Percentiles rank a stretch among this genome's conserved stretches.
These are phyloP conservation scores for Propithecus deckenii DNA, from an alignment of 2,797 vertebrate genomes.

Conservation along the genomic window DNA sequence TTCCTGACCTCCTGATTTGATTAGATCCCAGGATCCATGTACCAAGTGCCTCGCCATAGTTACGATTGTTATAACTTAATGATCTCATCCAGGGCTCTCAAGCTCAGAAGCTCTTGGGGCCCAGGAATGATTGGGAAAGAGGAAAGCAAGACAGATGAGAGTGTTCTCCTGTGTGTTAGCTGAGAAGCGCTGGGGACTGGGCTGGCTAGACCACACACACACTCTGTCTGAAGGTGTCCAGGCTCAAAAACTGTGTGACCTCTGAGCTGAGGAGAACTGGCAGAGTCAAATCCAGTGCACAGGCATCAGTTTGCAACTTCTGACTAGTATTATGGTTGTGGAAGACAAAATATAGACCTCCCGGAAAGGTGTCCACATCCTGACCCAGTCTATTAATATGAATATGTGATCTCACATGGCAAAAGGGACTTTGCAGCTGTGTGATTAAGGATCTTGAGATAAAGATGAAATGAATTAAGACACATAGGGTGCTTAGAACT, in stretches of 20 bases:
- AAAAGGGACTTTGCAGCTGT: not conserved
- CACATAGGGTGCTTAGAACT: not conserved
- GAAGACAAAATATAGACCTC: not conserved
- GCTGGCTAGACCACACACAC: rapidly evolving
- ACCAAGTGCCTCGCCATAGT: not conserved
- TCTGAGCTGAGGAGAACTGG: not conserved
- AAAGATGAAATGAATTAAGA: not conserved
- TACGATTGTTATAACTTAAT: not conserved
- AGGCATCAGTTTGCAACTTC: not conserved
- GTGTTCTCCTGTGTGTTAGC: no score
- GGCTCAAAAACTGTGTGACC: not conserved
- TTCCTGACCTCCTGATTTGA: not conserved
- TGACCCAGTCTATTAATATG: not conserved
- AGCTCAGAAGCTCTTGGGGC: not conserved
- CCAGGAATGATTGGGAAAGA: not conserved
- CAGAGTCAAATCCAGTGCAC: not conserved
- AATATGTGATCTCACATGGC: not conserved
- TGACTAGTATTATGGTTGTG: not conserved
- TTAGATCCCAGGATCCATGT: not conserved
- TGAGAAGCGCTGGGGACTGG: not conserved
- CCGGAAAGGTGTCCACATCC: not conserved
- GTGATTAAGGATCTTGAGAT: not conserved
- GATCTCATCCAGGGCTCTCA: not conserved
- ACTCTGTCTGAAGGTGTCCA: not conserved
- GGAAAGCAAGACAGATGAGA: not conserved